Percentiles rank a stretch among this genome's conserved stretches.
phyloP scores from a whole-genome alignment of 2,888 invertebrate species.

The Drosophila paramelanica region DNA sequence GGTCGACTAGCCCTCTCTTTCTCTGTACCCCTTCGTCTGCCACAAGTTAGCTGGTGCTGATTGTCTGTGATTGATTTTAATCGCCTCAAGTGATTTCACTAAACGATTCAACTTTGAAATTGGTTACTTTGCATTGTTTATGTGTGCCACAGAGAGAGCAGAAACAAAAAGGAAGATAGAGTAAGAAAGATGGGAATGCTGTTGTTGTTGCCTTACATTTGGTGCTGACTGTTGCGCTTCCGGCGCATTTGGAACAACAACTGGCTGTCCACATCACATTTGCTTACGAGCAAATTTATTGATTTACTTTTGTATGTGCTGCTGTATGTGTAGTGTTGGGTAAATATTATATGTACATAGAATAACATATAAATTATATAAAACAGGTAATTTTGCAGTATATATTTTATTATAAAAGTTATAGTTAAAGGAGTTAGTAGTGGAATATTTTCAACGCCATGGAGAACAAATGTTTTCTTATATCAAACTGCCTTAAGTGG shows the following conservation, averaged over 20 bases:
- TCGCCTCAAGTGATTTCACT: constrained; percentile 80
- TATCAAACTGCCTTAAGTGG: too few species aligned
- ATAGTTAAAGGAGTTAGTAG: too few species aligned
- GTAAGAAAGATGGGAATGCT: constrained; percentile 1
- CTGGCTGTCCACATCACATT: constrained; percentile 43
- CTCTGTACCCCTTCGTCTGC: background rate
- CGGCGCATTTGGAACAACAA: constrained; percentile 39
- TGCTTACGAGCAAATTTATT: constrained; percentile 25
- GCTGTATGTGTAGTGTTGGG: constrained; percentile 10
- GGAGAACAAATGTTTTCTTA: too few species aligned
- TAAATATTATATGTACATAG: constrained; percentile 9
- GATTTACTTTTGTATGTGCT: constrained; percentile 1
- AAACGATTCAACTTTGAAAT: constrained; percentile 75
- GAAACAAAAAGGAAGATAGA: background rate
- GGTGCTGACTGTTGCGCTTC: constrained; percentile 60
- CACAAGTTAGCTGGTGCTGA: constrained; percentile 49
- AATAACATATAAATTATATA: background rate
- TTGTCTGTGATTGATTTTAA: constrained; percentile 81
- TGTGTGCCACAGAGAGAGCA: constrained; percentile 12
- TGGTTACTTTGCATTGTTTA: constrained; percentile 73
- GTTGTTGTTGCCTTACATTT: constrained; percentile 43
- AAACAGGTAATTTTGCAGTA: too few species aligned
- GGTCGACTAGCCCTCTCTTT: background rate
- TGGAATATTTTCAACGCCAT: too few species aligned
- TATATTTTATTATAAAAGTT: too few species aligned